These are phyloP conservation scores for Cyrtorhinus lividipennis DNA, from an alignment of 1,140 invertebrate species.

Conservation along the genomic window DNA sequence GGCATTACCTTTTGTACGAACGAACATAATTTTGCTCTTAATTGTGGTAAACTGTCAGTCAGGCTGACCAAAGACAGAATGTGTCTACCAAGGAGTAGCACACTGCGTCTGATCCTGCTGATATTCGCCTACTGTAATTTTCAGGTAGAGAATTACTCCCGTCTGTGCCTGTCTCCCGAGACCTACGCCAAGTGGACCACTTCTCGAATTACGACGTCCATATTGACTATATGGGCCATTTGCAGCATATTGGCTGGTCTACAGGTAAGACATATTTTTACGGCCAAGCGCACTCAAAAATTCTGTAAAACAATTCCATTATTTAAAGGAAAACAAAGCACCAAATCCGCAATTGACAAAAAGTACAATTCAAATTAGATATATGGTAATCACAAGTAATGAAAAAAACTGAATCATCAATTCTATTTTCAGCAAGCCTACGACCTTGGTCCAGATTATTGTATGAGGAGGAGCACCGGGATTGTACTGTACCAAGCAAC, in stretches of 20 bases:
- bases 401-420: background rate
- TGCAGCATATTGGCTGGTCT: slow-evolving; percentile 30
- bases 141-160: slow-evolving; percentile 47
- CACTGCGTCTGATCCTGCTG: no score
- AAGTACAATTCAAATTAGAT: no score
- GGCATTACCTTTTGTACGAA: no score
- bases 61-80: no score
- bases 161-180: slow-evolving; percentile 36
- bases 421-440: slow-evolving; percentile 34
- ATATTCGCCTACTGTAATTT: no score
- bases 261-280: slow-evolving; percentile 25
- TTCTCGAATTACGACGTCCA: slow-evolving; percentile 35
- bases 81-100: no score
- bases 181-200: slow-evolving; percentile 37
- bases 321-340: no score
- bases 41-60: no score
- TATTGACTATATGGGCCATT: slow-evolving; percentile 37
- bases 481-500: slow-evolving; percentile 36
- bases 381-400: background rate
- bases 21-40: no score
- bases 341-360: no score
- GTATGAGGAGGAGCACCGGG: slow-evolving; percentile 33
- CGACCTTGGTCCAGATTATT: slow-evolving; percentile 45
- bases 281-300: no score
- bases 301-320: no score